phyloP scores from a whole-genome alignment of 1,140 invertebrate genomes.

The Saccostrea echinata region DNA sequence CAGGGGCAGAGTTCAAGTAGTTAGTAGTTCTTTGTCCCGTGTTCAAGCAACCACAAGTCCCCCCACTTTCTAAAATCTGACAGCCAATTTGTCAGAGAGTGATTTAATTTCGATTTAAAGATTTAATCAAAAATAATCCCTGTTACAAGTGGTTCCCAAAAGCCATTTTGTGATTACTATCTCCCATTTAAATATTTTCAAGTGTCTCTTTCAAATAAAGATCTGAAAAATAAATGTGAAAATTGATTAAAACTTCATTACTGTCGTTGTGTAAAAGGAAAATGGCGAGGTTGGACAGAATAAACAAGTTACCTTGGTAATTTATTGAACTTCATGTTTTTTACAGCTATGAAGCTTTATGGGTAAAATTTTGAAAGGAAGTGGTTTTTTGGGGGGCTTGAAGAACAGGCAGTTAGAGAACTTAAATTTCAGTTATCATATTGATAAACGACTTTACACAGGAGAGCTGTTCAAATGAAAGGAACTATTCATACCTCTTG shows the following conservation, averaged over 20 bases:
- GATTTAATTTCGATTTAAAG: constrained; percentile 39
- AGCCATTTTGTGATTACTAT: constrained; percentile 31
- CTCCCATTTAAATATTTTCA: constrained; percentile 37
- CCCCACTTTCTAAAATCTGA: neutral
- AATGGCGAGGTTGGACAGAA: constrained; percentile 21
- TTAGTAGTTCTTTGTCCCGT: constrained; percentile 5
- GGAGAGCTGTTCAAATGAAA: constrained; percentile 32
- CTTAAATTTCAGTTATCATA: constrained; percentile 30
- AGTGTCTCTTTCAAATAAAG: constrained; percentile 37
- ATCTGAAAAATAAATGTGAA: constrained; percentile 34
- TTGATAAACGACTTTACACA: constrained; percentile 18
- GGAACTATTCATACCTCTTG: constrained; percentile 9
- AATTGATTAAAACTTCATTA: constrained; percentile 38
- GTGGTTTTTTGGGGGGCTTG: neutral
- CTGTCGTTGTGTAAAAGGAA: neutral
- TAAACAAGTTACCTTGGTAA: constrained; percentile 37
- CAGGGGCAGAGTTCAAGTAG: neutral
- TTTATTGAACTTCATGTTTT: constrained; percentile 30
- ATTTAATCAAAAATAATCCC: constrained; percentile 38
- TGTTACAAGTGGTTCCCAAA: constrained; percentile 27
- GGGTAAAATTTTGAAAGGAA: neutral
- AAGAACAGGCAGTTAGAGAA: neutral
- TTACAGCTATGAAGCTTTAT: neutral
- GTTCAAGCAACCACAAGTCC: constrained; percentile 26
- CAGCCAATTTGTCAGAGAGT: constrained; percentile 34